Conservation (phyloP, 2,888 invertebrate genomes). For the Agrochola lota region DNA sequence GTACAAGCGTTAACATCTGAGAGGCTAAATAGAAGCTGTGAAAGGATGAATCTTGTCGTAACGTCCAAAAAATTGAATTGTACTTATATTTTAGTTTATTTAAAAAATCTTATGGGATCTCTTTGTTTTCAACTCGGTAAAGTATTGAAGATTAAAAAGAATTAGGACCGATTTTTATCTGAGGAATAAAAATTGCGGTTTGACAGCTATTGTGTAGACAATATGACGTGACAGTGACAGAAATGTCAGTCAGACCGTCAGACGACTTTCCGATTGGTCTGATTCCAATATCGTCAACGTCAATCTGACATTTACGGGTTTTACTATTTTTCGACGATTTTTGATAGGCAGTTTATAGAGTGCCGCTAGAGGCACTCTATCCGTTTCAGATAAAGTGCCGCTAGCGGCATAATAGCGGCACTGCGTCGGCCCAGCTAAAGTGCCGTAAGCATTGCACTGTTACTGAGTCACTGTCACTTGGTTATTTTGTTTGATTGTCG, state of each 20-base stretch:
- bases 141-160: not conserved
- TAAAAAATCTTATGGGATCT: not conserved
- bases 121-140: not conserved
- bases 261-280: too few species aligned
- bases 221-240: too few species aligned
- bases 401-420: too few species aligned
- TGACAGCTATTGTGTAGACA: not conserved
- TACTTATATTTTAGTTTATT: not conserved
- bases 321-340: too few species aligned
- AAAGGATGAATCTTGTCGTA: not conserved
- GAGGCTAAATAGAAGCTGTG: not conserved
- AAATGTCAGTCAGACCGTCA: not conserved
- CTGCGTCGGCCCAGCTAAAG: too few species aligned
- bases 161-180: not conserved
- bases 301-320: not conserved
- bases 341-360: too few species aligned
- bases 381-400: too few species aligned
- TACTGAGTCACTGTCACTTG: too few species aligned
- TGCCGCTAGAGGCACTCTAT: too few species aligned
- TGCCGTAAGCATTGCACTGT: too few species aligned
- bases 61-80: not conserved
- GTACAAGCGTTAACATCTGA: not conserved
- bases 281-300: not conserved
- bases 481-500: too few species aligned
- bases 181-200: not conserved